These are phyloP conservation scores for Cecidostiba fungosa DNA, from an alignment of 2,888 invertebrate genomes.

Conservation along the genomic window DNA sequence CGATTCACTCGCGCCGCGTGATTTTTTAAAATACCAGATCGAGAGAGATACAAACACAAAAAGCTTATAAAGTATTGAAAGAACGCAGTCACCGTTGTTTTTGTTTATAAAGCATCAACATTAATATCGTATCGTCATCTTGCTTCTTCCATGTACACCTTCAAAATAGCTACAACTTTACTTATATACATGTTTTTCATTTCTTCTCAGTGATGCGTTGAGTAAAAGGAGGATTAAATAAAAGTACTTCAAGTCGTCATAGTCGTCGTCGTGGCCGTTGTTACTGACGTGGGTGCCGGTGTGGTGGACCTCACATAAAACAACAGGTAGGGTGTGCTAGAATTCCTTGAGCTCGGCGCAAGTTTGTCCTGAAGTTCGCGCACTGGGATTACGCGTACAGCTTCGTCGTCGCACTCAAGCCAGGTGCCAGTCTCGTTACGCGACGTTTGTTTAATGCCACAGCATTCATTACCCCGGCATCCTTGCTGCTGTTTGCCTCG, in stretches of 20 bases:
- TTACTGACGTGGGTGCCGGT: constrained; percentile 10
- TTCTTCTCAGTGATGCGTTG: constrained; percentile 23
- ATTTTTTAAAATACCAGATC: constrained; percentile 3
- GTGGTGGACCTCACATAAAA: constrained; percentile 86
- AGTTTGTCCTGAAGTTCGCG: constrained; percentile 90
- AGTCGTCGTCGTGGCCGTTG: constrained; percentile 4
- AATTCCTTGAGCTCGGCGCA: constrained; percentile 87
- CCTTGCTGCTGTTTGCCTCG: constrained; percentile 69
- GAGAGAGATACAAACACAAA: constrained; percentile 42
- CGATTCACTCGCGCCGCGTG: neutral
- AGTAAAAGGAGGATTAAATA: neutral
- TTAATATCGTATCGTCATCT: constrained; percentile 44
- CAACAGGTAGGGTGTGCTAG: constrained; percentile 92
- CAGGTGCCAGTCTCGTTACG: constrained; percentile 82
- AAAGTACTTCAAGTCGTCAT: constrained; percentile 44
- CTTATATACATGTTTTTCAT: constrained; percentile 53
- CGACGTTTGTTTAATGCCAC: constrained; percentile 80
- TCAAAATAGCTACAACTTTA: constrained; percentile 54
- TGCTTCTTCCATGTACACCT: constrained; percentile 50
- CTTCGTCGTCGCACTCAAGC: constrained; percentile 95
- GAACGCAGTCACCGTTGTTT: constrained; percentile 18
- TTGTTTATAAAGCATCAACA: constrained; percentile 50
- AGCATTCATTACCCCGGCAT: constrained; percentile 83
- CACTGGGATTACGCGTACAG: constrained; percentile 88
- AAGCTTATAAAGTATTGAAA: constrained; percentile 42